phyloP scores from a whole-genome alignment of 2,797 vertebrate species.

The Peromyscus eremicus region DNA sequence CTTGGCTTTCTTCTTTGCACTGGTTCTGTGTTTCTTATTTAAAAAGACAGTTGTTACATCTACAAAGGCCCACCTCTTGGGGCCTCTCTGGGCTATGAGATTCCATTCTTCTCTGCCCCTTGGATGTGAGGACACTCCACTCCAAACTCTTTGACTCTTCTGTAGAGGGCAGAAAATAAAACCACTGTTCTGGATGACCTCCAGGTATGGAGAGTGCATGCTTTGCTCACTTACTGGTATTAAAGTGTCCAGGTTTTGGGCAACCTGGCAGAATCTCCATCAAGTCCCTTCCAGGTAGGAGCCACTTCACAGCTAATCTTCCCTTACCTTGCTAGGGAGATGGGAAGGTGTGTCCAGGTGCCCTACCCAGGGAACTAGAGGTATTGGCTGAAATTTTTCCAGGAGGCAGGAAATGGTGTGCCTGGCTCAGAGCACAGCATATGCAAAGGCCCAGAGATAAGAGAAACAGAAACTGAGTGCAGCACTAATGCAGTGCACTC shows the following conservation, averaged over 20 bases:
- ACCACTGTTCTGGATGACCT: background rate
- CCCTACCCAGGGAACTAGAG: background rate
- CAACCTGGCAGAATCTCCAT: background rate
- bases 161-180: background rate
- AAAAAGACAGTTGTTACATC: no score
- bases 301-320: background rate
- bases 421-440: background rate
- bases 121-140: background rate
- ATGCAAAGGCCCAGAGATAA: background rate
- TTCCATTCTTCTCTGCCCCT: background rate
- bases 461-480: background rate
- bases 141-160: background rate
- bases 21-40: no score
- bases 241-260: background rate
- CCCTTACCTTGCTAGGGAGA: no score
- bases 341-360: background rate
- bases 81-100: background rate
- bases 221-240: background rate
- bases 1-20: no score
- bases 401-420: background rate
- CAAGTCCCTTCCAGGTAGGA: accelerated
- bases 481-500: background rate
- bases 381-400: background rate
- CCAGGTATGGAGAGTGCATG: background rate
- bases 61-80: background rate